Evolutionary conservation across 1,140 invertebrate species (phyloP), one percentile per base, ranked within the genome.

Genomic region (Cotesia glomerata): DNA sequence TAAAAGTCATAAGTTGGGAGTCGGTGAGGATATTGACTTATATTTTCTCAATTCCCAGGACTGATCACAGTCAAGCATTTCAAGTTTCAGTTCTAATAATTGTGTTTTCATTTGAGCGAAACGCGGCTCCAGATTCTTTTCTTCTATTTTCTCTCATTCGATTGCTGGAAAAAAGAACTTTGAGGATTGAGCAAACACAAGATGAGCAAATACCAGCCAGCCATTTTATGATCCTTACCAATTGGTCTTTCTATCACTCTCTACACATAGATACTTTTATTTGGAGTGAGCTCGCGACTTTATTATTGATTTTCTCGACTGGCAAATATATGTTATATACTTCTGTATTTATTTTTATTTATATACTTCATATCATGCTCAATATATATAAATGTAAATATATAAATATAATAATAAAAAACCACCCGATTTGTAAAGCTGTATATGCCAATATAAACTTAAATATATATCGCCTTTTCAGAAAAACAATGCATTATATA

Each of bases 161-260:
- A 71, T 71, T 58, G 70, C 70, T 39, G 16, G 26, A 64, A 49
- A 49, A 64, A 49, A 32, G 59, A 68, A 52, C 51, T 72, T 51
- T 49, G 65, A 75, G 76, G 71, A 72, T 78, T 74, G 69, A 74
- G 71, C 73, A 76, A 78, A 78, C 62, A 72, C 36, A 64, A 66
- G 63, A 72, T 63, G 70, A 66, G 63, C 70, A 72, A 72, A 72
- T 34, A 72, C 18, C 32, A 74, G 71, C 67, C 39, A 76, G 72
- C 70, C 75, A 72, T 75, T 78, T 78, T 75, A 78, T 70, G 74
- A 75, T 68, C 71, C 73, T 78, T 69, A 67, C 71, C 64, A 54
- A 35, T 72, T 66, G 70, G 71, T 66, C 69, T 69, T 2, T 26
- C 54, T 59, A 45, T 69, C 65, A 69, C 69, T 69, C 68, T 75